These are phyloP conservation scores for Lepas anatifera DNA, from an alignment of 2,888 invertebrate species.

Conservation along the genomic window DNA sequence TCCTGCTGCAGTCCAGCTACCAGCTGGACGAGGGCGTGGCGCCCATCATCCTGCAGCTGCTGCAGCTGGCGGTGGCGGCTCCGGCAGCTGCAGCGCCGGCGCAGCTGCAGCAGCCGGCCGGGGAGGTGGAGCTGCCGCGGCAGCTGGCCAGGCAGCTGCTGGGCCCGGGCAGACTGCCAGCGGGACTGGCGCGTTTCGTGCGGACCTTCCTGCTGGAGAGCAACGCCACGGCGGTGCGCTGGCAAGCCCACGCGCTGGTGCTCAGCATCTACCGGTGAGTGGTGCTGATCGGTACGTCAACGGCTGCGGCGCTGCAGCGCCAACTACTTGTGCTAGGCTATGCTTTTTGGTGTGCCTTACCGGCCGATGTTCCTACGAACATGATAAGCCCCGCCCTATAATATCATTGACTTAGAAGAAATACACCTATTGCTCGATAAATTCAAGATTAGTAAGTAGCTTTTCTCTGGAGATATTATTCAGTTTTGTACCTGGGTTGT, in stretches of 20 bases:
- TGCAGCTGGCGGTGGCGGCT: constrained; percentile 73
- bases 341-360: too few relatives aligned
- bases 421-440: too few relatives aligned
- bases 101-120: constrained; percentile 14
- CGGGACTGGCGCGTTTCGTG: constrained; percentile 59
- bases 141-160: constrained; percentile 15
- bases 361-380: too few relatives aligned
- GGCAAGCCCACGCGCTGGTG: constrained; percentile 86
- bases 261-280: constrained; percentile 66
- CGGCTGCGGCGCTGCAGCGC: too few relatives aligned
- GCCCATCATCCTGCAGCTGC: constrained; percentile 73
- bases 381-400: too few relatives aligned
- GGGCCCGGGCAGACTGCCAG: constrained; percentile 30
- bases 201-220: constrained; percentile 85
- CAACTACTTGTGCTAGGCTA: too few relatives aligned
- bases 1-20: constrained; percentile 66
- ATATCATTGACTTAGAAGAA: too few relatives aligned
- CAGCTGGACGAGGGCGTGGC: constrained; percentile 69
- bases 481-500: too few relatives aligned
- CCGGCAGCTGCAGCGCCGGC: neutral
- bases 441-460: too few relatives aligned
- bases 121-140: constrained; percentile 32
- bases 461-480: too few relatives aligned
- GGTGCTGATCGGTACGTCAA: too few relatives aligned
- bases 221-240: constrained; percentile 79